These are phyloP conservation scores for Nasonia giraulti DNA, from an alignment of 1,140 invertebrate genomes.

Conservation along the genomic window DNA sequence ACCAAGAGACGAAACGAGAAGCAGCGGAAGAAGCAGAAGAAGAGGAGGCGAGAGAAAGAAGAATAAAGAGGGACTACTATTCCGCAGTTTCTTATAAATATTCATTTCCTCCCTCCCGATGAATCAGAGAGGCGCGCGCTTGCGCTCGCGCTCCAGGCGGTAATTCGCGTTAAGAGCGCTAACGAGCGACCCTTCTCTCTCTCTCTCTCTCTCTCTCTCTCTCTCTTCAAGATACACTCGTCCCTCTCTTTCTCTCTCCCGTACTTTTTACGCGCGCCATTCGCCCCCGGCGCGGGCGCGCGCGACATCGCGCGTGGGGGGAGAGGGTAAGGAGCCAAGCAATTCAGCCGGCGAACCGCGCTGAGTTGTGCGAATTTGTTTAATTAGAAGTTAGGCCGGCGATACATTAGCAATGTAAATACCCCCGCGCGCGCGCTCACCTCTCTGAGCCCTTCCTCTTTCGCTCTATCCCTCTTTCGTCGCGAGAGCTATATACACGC, in stretches of 20 bases:
- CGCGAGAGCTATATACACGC: background rate
- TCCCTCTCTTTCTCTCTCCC: conserved; percentile 28
- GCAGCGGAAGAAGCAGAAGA: background rate
- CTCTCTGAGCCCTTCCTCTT: conserved; percentile 36
- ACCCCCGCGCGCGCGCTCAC: conserved; percentile 48
- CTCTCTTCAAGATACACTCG: conserved; percentile 29
- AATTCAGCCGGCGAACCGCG: conserved; percentile 63
- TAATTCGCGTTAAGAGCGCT: conserved; percentile 73
- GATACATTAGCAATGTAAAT: conserved; percentile 75
- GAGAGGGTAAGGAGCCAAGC: conserved; percentile 48
- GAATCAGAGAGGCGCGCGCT: conserved; percentile 64
- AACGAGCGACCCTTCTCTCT: conserved; percentile 69
- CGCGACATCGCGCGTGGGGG: background rate
- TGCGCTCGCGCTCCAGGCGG: conserved; percentile 68
- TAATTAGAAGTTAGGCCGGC: conserved; percentile 74
- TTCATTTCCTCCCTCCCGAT: conserved; percentile 69
- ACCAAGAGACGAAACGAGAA: background rate
- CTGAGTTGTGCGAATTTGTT: conserved; percentile 73
- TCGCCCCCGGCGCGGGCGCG: background rate
- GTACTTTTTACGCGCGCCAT: background rate
- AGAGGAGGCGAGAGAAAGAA: background rate
- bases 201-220: conserved; percentile 10
- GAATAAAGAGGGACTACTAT: conserved; percentile 60
- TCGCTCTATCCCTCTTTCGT: background rate
- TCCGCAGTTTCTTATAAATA: conserved; percentile 75